These are phyloP conservation scores for Tricholaema leucomelas DNA, from an alignment of 2,113 vertebrate species.

Conservation along the genomic window DNA sequence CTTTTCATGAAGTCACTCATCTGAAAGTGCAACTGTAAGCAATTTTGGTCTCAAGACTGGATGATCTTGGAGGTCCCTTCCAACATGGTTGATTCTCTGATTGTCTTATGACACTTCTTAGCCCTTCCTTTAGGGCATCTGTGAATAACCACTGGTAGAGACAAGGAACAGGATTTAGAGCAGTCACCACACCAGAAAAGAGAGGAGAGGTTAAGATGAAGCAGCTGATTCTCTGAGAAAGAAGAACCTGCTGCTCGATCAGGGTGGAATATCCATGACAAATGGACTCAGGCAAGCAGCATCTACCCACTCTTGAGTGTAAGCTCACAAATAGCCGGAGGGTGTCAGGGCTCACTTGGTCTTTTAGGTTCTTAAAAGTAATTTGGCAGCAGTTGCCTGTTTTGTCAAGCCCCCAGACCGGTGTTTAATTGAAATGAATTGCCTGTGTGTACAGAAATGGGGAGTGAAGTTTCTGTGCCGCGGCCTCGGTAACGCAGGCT, in stretches of 20 bases:
- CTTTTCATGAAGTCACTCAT: too few relatives aligned
- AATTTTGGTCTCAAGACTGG: not conserved
- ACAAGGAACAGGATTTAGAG: not conserved
- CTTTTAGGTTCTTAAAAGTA: not conserved
- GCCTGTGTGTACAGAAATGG: not conserved
- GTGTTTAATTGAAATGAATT: not conserved
- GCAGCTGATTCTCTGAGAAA: not conserved
- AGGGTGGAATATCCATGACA: not conserved
- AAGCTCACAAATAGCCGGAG: not conserved
- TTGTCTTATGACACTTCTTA: not conserved
- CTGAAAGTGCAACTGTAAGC: not conserved
- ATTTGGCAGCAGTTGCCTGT: not conserved
- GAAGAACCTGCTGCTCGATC: not conserved
- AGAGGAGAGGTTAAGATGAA: not conserved
- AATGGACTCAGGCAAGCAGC: not conserved
- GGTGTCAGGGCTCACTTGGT: not conserved
- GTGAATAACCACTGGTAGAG: not conserved
- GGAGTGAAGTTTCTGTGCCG: not conserved
- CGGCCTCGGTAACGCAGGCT: fast-evolving
- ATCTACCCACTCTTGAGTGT: not conserved
- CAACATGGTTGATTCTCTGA: too few relatives aligned
- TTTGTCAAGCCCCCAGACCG: not conserved
- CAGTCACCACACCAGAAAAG: fast-evolving
- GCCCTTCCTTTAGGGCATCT: not conserved
- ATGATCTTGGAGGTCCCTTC: too few relatives aligned